Conservation (phyloP, 2,888 invertebrate species). For the Temnothorax ravouxi region DNA sequence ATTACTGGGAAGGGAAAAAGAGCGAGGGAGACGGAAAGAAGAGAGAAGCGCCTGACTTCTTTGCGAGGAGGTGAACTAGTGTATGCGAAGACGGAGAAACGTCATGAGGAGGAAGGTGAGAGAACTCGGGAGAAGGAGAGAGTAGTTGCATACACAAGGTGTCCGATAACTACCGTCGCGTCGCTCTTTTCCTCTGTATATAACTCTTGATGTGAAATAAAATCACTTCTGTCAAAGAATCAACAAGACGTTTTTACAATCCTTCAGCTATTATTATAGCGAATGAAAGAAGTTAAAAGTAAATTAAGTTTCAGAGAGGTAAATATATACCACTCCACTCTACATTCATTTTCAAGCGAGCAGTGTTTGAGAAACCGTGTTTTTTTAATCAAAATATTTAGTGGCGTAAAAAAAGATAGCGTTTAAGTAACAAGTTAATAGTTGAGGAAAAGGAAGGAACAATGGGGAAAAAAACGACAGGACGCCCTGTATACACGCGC, state of each 20-base stretch:
- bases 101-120: conserved; percentile 23
- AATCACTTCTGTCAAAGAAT: neutral
- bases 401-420: neutral
- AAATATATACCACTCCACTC: neutral
- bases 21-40: conserved; percentile 30
- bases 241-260: neutral
- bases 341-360: neutral
- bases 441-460: neutral
- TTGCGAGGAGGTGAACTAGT: conserved; percentile 38
- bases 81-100: conserved; percentile 38
- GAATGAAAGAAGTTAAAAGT: neutral
- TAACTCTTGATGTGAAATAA: neutral
- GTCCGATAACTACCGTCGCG: conserved; percentile 18
- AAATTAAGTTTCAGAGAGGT: neutral
- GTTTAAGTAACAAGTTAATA: neutral
- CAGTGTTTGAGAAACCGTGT: no score
- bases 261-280: neutral
- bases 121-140: conserved; percentile 27
- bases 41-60: conserved; percentile 37
- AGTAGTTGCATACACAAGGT: conserved; percentile 34
- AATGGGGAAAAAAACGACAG: neutral
- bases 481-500: neutral
- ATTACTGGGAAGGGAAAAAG: conserved; percentile 48
- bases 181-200: neutral
- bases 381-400: conserved; percentile 4